Evolutionary conservation across 2,888 invertebrate genomes (phyloP).

Genomic region (Agonopterix arenella): DNA sequence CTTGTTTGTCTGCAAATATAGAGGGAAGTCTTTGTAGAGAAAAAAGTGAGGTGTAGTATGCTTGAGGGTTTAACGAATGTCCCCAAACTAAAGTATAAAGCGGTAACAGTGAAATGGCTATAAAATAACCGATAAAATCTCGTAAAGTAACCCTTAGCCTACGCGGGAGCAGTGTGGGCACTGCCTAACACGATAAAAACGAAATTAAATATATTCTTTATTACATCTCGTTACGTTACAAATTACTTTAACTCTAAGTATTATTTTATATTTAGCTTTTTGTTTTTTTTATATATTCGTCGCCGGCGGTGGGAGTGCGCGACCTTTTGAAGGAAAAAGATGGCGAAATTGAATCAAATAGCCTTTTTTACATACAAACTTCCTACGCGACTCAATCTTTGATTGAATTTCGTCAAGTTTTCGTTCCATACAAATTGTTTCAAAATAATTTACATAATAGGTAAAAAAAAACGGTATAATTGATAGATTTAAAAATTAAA

Average conservation of each 20-base stretch:
- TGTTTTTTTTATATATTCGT: slow-evolving; percentile 24
- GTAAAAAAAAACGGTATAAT: too few relatives aligned
- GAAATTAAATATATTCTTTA: slow-evolving; percentile 44
- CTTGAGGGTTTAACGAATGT: not conserved
- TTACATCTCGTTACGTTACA: slow-evolving; percentile 60
- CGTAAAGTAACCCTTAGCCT: slow-evolving; percentile 31
- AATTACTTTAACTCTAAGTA: slow-evolving; percentile 53
- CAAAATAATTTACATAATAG: too few relatives aligned
- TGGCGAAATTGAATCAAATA: too few relatives aligned
- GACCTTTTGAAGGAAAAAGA: not conserved
- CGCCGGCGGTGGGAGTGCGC: slow-evolving; percentile 27
- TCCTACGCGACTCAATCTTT: too few relatives aligned
- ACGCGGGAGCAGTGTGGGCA: slow-evolving; percentile 22
- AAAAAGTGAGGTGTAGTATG: not conserved
- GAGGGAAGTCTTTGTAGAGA: too few relatives aligned
- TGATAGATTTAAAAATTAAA: too few relatives aligned
- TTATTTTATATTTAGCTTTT: slow-evolving; percentile 47
- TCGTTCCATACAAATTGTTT: too few relatives aligned
- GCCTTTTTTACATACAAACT: too few relatives aligned
- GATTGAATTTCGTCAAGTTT: too few relatives aligned
- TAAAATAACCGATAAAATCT: slow-evolving; percentile 25
- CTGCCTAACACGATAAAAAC: slow-evolving; percentile 30
- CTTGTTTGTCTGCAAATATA: too few relatives aligned
- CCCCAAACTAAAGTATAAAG: not conserved
- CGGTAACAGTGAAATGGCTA: slow-evolving; percentile 18